Base-by-base conservation (phyloP, 2,888 invertebrate species). In the Drosophila rubida region DNA sequence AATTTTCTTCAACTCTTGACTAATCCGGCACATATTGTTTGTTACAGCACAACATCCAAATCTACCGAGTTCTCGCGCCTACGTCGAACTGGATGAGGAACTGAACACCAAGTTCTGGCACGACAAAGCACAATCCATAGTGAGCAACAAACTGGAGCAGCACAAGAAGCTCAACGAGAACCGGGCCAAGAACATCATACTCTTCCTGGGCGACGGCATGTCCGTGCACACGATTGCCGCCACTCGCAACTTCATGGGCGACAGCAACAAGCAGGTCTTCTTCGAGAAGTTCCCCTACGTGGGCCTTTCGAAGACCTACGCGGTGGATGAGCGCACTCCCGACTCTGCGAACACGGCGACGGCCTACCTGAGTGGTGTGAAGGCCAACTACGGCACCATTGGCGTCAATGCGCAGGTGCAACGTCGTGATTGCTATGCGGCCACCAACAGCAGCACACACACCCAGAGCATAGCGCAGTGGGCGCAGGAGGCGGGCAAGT, bases 281-380 rank as follows among this genome's bases (percentile, higher is more conserved):
- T 95, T 95, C 89, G 95, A 95, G 78, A 91, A 92, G 60, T 95
- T 95, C 82, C 95, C 95, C 2, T 93, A 93, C 78, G 45, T 87
- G 30, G 92, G 92, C 0, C 80, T 92, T 1, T 88, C 92, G 23
- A 91, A 96, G 94, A 96, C 96, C 0, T 96, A 96, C 89, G 95
- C 96, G 80, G 94, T 96, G 0, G 94, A 96, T 79, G 93, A 93
- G 41, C 95, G 96, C 90, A 96, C 96, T 0, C 94, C 97, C 0
- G 97, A 97, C 87, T 97, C 97, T 0, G 97, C 97, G 0, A 95
- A 95, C 84, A 95, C 96, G 0, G 95, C 96, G 0, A 97, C 97
- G 0, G 96, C 97, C 0, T 96, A 96, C 86, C 91, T 96, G 11
- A 93, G 94, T 2, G 97, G 97, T 0, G 95, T 96, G 0, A 97